A percentile compares a stretch with the other conserved stretches of the same genome.
phyloP scores from a whole-genome alignment of 2,113 vertebrate genomes.

The Aphyosemion australe region DNA sequence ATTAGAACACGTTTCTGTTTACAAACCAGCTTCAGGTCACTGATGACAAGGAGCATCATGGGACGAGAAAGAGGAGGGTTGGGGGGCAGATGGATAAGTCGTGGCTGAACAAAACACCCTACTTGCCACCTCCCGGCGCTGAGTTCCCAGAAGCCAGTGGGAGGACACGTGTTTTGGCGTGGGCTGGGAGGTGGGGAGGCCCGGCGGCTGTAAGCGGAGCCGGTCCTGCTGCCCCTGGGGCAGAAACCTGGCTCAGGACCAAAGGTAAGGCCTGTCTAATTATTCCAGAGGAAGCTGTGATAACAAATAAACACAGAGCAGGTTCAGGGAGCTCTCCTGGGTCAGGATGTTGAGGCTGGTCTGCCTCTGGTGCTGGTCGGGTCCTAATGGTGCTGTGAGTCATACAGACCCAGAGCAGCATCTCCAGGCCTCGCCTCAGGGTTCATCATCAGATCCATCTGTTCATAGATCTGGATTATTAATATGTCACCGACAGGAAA shows the following conservation, averaged over 20 bases:
- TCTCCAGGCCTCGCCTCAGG: constrained; percentile 29
- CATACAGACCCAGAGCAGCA: constrained; percentile 19
- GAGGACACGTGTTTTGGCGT: constrained; percentile 55
- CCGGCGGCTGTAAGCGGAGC: constrained; percentile 39
- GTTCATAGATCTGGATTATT: constrained; percentile 15
- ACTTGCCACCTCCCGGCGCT: constrained; percentile 53
- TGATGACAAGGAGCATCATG: constrained; percentile 61
- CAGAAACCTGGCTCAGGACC: constrained; percentile 43
- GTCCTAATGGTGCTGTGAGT: constrained; percentile 36
- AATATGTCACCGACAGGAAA: too few relatives aligned
- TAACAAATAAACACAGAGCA: constrained; percentile 75
- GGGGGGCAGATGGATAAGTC: constrained; percentile 55
- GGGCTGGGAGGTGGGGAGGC: constrained; percentile 48
- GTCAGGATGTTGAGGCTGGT: constrained; percentile 30
- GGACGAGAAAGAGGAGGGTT: constrained; percentile 33
- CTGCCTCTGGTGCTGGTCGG: constrained; percentile 31
- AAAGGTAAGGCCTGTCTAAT: constrained; percentile 68
- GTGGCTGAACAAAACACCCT: constrained; percentile 65
- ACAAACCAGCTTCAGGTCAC: constrained; percentile 67
- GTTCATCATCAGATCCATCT: constrained; percentile 50
- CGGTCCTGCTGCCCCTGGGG: constrained; percentile 36
- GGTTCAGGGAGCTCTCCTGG: constrained; percentile 58
- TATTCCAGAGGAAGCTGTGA: constrained; percentile 64
- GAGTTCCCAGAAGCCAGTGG: constrained; percentile 53
- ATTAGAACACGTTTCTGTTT: constrained; percentile 70